Conservation (phyloP, 2,797 vertebrate genomes). For the Hydrocynus forskahlii region DNA sequence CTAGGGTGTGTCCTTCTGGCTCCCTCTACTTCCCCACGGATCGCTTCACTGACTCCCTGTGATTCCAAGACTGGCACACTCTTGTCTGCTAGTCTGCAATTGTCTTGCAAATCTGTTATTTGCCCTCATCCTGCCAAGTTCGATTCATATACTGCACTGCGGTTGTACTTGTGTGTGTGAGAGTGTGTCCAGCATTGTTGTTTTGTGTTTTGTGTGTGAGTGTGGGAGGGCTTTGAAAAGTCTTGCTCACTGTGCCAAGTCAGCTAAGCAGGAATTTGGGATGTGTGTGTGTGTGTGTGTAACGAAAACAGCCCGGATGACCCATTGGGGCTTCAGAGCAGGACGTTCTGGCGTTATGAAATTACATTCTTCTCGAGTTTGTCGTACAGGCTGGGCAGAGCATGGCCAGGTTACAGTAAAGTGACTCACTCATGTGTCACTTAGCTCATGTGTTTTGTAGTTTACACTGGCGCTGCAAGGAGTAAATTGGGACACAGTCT, state of each 20-base stretch:
- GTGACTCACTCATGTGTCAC: conserved; percentile 25
- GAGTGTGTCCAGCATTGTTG: not conserved
- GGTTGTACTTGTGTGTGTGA: not conserved
- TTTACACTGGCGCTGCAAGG: not conserved
- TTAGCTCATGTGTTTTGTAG: conserved; percentile 12
- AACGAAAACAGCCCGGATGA: conserved; percentile 39
- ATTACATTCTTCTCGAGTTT: conserved; percentile 36
- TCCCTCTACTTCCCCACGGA: conserved; percentile 27
- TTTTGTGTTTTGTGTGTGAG: not conserved
- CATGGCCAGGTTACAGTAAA: conserved; percentile 42
- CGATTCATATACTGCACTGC: conserved; percentile 38
- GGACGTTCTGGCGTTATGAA: conserved; percentile 46
- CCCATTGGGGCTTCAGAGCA: conserved; percentile 22
- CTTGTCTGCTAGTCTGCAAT: conserved; percentile 28
- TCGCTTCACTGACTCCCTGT: conserved; percentile 23
- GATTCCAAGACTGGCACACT: conserved; percentile 37
- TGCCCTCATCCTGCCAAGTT: conserved; percentile 24
- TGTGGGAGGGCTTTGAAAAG: conserved; percentile 38
- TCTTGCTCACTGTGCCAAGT: conserved; percentile 46
- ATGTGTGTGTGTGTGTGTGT: conserved; percentile 29
- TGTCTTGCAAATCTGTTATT: conserved; percentile 41
- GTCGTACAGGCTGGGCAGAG: conserved; percentile 27
- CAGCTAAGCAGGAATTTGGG: conserved; percentile 51
- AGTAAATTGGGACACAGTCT: conserved; percentile 24
- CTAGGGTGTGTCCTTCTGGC: conserved; percentile 30